Evolutionary conservation across 2,113 vertebrate species (phyloP), one percentile per base, ranked within the genome.

Genomic region (Atlantisia rogersi): DNA sequence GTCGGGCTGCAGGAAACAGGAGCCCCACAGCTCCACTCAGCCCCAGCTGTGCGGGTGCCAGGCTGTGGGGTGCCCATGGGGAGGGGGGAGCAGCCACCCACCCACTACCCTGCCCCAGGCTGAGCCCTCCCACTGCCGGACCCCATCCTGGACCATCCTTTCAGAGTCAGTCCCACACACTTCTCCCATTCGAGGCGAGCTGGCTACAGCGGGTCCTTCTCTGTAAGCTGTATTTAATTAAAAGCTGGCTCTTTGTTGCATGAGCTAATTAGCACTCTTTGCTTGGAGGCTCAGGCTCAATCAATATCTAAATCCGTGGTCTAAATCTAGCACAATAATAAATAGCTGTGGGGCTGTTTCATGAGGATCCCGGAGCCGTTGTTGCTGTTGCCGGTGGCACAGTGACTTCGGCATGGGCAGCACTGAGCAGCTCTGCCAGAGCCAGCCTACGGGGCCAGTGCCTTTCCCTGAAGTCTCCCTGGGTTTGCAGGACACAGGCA

Each of bases 151-250:
- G 20, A 48, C 7, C 42, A 22, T 7, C 60, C 50, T 5, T 21
- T 4, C 58, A 11, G 35, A 3, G 55, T 21, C 8, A 2, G 15
- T 58, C 50, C 78, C 59, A 19, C 7, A 0, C 35, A 0, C 24
- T 52, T 9, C 76, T 39, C 15, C 31, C 2, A 0, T 42, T 5
- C 32, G 5, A 50, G 78, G 85, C 77, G n/a, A 3, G 0, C 6
- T 71, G 74, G 62, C 88, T 68, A 10, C 15, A 37, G 8, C 69
- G 52, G 70, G 48, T 73, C 58, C 74, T 67, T 18, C 83, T 91
- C 2, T 0, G 53, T 81, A 92, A 91, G 95, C 83, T 87, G 74
- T 89, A 6, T 94, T 96, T 96, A 95, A 96, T 96, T 96, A 96
- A 94, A 94, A 88, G 83, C 94, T 82, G 77, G 92, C 83, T 89